Conservation (phyloP, 1,140 invertebrate genomes). For the Drosophila prosaltans region DNA sequence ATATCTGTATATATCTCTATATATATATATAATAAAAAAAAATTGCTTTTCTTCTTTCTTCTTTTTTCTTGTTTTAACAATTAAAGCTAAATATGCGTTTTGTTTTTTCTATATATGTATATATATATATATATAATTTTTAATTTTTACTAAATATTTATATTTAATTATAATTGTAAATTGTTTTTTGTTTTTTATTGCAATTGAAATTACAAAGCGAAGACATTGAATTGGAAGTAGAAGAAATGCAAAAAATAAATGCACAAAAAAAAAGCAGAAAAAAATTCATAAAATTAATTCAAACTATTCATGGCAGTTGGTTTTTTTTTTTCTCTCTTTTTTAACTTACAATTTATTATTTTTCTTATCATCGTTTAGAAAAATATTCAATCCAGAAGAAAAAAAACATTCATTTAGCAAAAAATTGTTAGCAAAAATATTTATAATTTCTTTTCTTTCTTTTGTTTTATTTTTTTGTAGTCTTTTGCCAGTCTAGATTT, state of each 20-base stretch:
- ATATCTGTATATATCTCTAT: constrained; percentile 22
- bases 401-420: constrained; percentile 46
- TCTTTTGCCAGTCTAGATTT: constrained; percentile 73
- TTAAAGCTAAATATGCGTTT: constrained; percentile 70
- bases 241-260: constrained; percentile 48
- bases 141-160: constrained; percentile 72
- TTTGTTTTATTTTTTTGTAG: constrained; percentile 37
- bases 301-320: constrained; percentile 51
- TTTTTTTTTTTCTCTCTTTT: constrained; percentile 17
- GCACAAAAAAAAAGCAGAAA: constrained; percentile 36
- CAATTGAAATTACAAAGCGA: constrained; percentile 73
- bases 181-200: constrained; percentile 49
- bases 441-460: constrained; percentile 5
- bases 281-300: constrained; percentile 40
- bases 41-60: constrained; percentile 40
- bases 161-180: constrained; percentile 42
- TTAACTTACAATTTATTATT: constrained; percentile 20
- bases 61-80: constrained; percentile 61
- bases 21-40: constrained; percentile 65
- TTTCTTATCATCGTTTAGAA: constrained; percentile 10
- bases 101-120: constrained; percentile 47
- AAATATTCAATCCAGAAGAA: constrained; percentile 50
- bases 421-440: constrained; percentile 60
- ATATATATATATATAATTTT: constrained; percentile 7
- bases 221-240: constrained; percentile 65